Evolutionary conservation across 2,113 vertebrate genomes (phyloP).

Genomic region (Xyliphius kryptos): DNA sequence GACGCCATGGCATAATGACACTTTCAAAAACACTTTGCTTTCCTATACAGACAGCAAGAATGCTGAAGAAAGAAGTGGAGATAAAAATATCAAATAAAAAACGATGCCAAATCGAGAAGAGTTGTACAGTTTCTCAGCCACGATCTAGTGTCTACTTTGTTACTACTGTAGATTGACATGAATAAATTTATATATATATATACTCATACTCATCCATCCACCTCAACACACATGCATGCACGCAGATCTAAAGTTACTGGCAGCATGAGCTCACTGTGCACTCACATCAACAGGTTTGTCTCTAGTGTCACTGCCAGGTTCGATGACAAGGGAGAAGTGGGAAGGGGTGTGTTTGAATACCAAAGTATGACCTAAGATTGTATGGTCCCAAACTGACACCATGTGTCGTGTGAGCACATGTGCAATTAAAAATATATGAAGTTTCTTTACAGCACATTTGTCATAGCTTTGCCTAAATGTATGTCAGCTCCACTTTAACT

Average conservation of each 20-base stretch:
- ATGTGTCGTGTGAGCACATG: background rate
- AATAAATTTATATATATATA: slow-evolving; percentile 10
- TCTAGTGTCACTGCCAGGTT: too few species aligned
- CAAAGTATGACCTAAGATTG: background rate
- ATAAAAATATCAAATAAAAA: slow-evolving; percentile 22
- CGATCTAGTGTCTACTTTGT: slow-evolving; percentile 12
- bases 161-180: slow-evolving; percentile 5
- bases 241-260: slow-evolving; percentile 21
- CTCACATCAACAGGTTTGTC: too few species aligned
- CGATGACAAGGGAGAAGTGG: too few species aligned
- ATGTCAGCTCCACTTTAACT: slow-evolving; percentile 12
- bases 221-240: slow-evolving; percentile 1
- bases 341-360: slow-evolving; percentile 3
- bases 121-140: slow-evolving; percentile 14
- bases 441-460: slow-evolving; percentile 26
- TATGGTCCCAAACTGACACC: slow-evolving; percentile 6
- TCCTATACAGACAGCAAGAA: slow-evolving; percentile 57
- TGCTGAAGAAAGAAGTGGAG: slow-evolving; percentile 26
- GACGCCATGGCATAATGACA: slow-evolving; percentile 94
- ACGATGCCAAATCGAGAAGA: slow-evolving; percentile 37
- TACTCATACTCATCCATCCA: slow-evolving; percentile 3
- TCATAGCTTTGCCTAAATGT: slow-evolving; percentile 10
- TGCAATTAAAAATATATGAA: slow-evolving; percentile 11
- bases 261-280: background rate
- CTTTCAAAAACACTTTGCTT: slow-evolving; percentile 55